Evolutionary conservation across 1,140 invertebrate species (phyloP), one percentile per base, ranked within the genome.

Genomic region (Plodia interpunctella): DNA sequence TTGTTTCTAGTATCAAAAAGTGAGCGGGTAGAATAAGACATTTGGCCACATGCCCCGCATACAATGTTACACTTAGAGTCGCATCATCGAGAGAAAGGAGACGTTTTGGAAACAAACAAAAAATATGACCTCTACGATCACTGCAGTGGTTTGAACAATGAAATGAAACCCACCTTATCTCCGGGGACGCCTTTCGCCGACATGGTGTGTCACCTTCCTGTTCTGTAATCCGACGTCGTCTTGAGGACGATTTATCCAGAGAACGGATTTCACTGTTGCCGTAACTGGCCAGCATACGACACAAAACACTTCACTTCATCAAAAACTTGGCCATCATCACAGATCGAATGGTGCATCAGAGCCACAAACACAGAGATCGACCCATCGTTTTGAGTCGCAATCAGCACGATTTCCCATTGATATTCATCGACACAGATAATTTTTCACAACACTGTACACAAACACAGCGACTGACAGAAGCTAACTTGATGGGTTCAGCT

Each of bases 321-420:
- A 81, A 82, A 84, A 84, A 87, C 83, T 89, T 78, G 78, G 76
- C 84, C 87, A 89, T 89, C 73, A 84, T 87, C 79, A 89, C 83
- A 77, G 74, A 76, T 76, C 69, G 67, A 78, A 80, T 70, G 71
- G 79, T 80, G 76, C 84, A 84, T 86, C 77, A 87, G 69, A 86
- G 74, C 79, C 83, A 87, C 80, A 87, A 83, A 87, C 78, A 89
- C 80, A 87, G 80, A 66, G 80, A 82, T 68, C 80, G 76, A 85
- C 77, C 87, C 87, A 89, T 89, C 70, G 71, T 87, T 80, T 79
- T 76, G 83, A 80, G 74, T 74, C 77, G 77, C 72, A 77, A 79
- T 85, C 72, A 88, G 72, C 83, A 87, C 77, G 73, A 87, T 87
- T 87, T 86, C 83, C 84, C 81, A 87, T 89, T 87, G 79, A 89